A percentile compares a stretch with the other conserved stretches of the same genome.
These are phyloP conservation scores for Remorina albescens DNA, from an alignment of 2,797 vertebrate genomes.

Conservation along the genomic window DNA sequence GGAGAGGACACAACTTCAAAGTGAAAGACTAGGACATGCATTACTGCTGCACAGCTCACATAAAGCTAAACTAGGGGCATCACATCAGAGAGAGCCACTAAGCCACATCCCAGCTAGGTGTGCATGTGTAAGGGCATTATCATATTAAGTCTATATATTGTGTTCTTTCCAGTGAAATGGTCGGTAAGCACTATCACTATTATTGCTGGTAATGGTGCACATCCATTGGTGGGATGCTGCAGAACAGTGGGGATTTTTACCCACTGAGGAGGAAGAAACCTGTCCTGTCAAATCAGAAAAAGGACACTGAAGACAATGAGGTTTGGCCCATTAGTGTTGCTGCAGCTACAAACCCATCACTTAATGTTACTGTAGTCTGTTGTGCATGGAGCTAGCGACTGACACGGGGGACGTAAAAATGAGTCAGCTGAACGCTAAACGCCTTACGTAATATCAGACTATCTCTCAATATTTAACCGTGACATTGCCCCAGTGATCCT, in stretches of 20 bases:
- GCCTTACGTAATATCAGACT: slow-evolving; percentile 41
- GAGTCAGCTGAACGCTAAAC: slow-evolving; percentile 52
- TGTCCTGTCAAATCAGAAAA: slow-evolving; percentile 2
- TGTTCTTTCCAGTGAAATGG: not conserved
- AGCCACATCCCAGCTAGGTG: not conserved
- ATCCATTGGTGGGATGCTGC: not conserved
- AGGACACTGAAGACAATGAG: not conserved
- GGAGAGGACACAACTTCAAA: not conserved
- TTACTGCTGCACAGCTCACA: not conserved
- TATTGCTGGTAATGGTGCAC: slow-evolving; percentile 3
- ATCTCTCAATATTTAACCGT: slow-evolving; percentile 49
- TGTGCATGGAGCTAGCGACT: not conserved
- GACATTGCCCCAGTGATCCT: slow-evolving; percentile 53
- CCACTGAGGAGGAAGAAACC: not conserved
- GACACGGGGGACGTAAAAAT: slow-evolving; percentile 25
- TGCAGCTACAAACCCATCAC: slow-evolving; percentile 15
- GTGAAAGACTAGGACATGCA: not conserved
- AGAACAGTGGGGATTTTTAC: too few relatives aligned
- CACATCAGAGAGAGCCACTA: not conserved
- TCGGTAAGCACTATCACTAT: not conserved
- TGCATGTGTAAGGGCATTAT: not conserved
- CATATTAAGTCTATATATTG: not conserved
- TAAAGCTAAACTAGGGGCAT: not conserved
- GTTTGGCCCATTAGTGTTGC: not conserved
- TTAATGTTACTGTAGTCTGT: not conserved